phyloP scores from a whole-genome alignment of 2,113 vertebrate species.

The Pagrus major region DNA sequence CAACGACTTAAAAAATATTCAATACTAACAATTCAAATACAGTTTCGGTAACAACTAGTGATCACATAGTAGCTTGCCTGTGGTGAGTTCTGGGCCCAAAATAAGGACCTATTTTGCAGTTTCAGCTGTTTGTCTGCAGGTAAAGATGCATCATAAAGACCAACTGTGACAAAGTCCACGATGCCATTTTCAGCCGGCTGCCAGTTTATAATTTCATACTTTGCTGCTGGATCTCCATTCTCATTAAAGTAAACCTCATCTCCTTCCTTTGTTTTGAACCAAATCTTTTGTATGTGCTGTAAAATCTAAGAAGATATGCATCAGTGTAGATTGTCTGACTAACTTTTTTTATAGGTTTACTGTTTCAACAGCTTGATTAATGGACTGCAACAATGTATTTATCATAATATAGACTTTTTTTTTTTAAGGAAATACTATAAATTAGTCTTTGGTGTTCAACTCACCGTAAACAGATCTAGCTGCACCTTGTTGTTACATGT shows the following conservation, averaged over 20 bases:
- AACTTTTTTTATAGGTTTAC: background rate
- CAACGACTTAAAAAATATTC: rapidly evolving
- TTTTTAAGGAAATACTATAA: background rate
- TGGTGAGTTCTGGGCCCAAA: slow-evolving; percentile 70
- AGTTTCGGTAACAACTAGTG: background rate
- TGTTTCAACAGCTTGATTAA: background rate
- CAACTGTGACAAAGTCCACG: slow-evolving; percentile 77
- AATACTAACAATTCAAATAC: background rate
- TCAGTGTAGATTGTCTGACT: background rate
- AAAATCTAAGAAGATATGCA: slow-evolving; percentile 62
- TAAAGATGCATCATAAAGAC: slow-evolving; percentile 76
- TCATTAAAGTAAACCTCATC: slow-evolving; percentile 79
- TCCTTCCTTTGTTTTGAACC: slow-evolving; percentile 79
- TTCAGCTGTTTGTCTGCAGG: slow-evolving; percentile 57
- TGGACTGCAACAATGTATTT: background rate
- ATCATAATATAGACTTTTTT: background rate
- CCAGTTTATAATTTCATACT: slow-evolving; percentile 84
- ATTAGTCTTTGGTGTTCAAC: background rate
- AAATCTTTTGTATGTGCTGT: slow-evolving; percentile 61
- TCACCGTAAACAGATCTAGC: slow-evolving; percentile 66
- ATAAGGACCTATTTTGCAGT: slow-evolving; percentile 58
- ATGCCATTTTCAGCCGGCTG: slow-evolving; percentile 60
- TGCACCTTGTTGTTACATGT: slow-evolving; percentile 62
- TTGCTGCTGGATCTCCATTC: slow-evolving; percentile 77
- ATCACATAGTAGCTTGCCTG: slow-evolving; percentile 37